Evolutionary conservation across 2,113 vertebrate genomes (phyloP).

Genomic region (Pipa parva): DNA sequence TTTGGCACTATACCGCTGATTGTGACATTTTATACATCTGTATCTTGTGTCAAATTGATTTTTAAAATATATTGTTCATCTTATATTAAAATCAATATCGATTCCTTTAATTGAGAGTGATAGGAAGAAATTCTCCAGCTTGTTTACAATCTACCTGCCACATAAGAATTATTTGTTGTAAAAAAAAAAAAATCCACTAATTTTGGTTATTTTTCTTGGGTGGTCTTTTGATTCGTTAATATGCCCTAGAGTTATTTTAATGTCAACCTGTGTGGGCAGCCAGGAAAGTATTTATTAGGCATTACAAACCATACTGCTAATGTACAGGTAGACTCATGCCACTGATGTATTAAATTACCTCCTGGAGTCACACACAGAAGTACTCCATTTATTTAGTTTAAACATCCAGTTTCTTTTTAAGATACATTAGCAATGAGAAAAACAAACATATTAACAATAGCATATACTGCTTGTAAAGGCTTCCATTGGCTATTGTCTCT

Average conservation of each 20-base stretch:
- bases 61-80: conserved; percentile 19
- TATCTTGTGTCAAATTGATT: too few species aligned
- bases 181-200: conserved; percentile 39
- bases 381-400: not conserved
- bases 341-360: conserved; percentile 46
- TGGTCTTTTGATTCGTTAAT: conserved; percentile 48
- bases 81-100: conserved; percentile 40
- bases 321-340: conserved; percentile 44
- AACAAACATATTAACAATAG: not conserved
- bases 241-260: conserved; percentile 47
- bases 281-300: conserved; percentile 21
- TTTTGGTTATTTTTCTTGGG: conserved; percentile 44
- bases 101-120: conserved; percentile 36
- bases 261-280: conserved; percentile 4
- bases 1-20: too few species aligned
- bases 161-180: conserved; percentile 45
- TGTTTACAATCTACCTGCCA: conserved; percentile 18
- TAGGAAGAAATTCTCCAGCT: conserved; percentile 16
- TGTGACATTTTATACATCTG: too few species aligned
- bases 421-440: not conserved
- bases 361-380: conserved; percentile 28
- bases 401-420: not conserved
- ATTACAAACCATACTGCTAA: conserved; percentile 44
- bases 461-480: too few species aligned
- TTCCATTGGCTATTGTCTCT: too few species aligned